Base-by-base conservation (phyloP, 2,797 vertebrate species). In the Sebastolobus alascanus region DNA sequence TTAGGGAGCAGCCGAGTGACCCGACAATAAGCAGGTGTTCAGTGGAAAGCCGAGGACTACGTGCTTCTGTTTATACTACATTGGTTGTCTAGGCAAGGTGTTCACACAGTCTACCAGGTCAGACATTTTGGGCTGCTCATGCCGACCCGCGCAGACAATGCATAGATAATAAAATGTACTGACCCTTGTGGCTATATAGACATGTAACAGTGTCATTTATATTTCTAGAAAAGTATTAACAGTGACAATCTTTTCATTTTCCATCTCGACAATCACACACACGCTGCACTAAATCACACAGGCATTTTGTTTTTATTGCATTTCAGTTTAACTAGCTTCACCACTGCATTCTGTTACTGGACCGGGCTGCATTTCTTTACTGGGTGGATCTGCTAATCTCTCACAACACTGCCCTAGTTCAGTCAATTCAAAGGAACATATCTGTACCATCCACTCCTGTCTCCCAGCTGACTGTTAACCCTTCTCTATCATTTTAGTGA, bases 1-100 rank as follows among this genome's bases (percentile, higher is more conserved):
- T 18, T 46, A 46, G 43, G 43, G 16, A 46, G 43, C 0, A 46
- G 43, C 43, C 0, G 14, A 46, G 0, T 46, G 43, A 46, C 43
- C 43, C 0, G 43, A 18, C 43, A 46, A 46, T 46, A 46, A 46
- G 43, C 40, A 43, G 40, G 14, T 43, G 14, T 43, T 43, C 0
- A 16, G 40, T 18, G 43, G 43, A 46, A 46, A 46, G 43, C 43
- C 3, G 43, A 46, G 18, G 43, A 46, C 43, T 46, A 0, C 0
- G 16, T 16, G 43, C 16, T 46, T 46, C 43, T 18, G 43, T 0
- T 46, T 46, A 46, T 46, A 0, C 43, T 1, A 46, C 16, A 46
- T 46, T 46, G 43, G 43, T 46, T 46, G 43, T 18, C 43, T 46
- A 0, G 43, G 43, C 43, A 46, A 46, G 16, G 43, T 18, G 46